Percentiles rank a stretch among this genome's conserved stretches.
phyloP scores from a whole-genome alignment of 1,140 invertebrate species.

The Saccostrea echinata region DNA sequence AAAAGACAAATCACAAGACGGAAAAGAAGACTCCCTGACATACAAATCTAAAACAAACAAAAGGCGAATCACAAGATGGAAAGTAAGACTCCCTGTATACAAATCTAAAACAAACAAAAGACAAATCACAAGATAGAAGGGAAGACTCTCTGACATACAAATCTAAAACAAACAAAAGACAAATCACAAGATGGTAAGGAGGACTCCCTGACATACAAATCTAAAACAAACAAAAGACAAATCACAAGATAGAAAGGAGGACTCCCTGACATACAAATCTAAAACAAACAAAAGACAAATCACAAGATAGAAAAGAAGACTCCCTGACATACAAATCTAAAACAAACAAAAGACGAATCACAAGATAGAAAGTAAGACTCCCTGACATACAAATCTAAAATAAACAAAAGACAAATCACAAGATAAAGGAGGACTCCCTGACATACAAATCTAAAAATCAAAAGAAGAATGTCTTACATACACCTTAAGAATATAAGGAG shows the following conservation, averaged over 20 bases:
- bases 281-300: neutral
- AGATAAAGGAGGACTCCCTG: neutral
- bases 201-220: neutral
- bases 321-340: neutral
- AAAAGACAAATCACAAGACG: neutral
- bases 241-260: conserved; percentile 16
- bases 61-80: conserved; percentile 13
- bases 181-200: conserved; percentile 4
- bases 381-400: neutral
- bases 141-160: neutral
- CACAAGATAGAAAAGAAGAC: neutral
- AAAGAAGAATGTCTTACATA: neutral
- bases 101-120: neutral
- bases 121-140: neutral
- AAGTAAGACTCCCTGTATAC: neutral
- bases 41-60: conserved; percentile 5
- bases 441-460: conserved; percentile 6
- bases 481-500: no score
- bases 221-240: neutral
- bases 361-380: neutral
- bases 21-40: neutral
- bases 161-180: neutral
- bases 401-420: neutral
- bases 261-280: neutral
- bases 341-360: neutral